Evolutionary conservation across 2,113 vertebrate species (phyloP).

Genomic region (Eulemur macaco): DNA sequence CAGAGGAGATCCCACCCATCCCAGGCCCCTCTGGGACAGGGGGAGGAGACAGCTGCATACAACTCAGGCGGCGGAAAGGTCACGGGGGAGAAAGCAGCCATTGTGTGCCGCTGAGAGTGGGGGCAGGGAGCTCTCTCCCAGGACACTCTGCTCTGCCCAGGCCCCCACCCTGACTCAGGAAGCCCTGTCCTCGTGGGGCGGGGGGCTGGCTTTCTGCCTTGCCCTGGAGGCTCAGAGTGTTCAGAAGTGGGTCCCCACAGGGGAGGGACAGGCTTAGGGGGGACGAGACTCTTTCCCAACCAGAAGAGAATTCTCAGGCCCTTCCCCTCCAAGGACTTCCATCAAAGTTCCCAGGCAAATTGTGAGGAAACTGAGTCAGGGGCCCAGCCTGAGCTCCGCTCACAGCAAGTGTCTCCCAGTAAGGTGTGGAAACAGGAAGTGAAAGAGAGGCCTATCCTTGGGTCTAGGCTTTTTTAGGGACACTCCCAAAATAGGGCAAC

Average conservation of each 20-base stretch:
- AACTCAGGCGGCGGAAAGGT: conserved; percentile 66
- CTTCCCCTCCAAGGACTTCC: not conserved
- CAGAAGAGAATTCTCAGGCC: not conserved
- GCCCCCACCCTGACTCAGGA: conserved; percentile 24
- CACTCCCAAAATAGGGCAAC: not conserved
- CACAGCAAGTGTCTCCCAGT: not conserved
- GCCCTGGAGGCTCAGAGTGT: not conserved
- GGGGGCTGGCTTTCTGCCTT: not conserved
- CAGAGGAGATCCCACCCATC: conserved; percentile 44
- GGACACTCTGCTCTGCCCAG: conserved; percentile 58
- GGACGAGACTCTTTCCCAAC: not conserved
- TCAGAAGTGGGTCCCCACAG: not conserved
- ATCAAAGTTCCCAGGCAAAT: not conserved
- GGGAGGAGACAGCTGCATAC: conserved; percentile 45
- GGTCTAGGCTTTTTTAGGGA: not conserved
- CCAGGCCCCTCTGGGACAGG: conserved; percentile 25
- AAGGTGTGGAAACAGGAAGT: not conserved
- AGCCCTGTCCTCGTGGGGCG: not conserved
- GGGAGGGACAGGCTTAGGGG: not conserved
- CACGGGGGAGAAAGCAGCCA: conserved; percentile 71
- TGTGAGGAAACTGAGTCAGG: conserved; percentile 29
- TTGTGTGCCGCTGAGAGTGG: conserved; percentile 62
- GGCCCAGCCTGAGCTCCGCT: not conserved
- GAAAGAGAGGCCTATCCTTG: not conserved
- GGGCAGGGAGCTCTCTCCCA: conserved; percentile 58